phyloP scores from a whole-genome alignment of 2,888 invertebrate species.

The Brachylomia viminalis region DNA sequence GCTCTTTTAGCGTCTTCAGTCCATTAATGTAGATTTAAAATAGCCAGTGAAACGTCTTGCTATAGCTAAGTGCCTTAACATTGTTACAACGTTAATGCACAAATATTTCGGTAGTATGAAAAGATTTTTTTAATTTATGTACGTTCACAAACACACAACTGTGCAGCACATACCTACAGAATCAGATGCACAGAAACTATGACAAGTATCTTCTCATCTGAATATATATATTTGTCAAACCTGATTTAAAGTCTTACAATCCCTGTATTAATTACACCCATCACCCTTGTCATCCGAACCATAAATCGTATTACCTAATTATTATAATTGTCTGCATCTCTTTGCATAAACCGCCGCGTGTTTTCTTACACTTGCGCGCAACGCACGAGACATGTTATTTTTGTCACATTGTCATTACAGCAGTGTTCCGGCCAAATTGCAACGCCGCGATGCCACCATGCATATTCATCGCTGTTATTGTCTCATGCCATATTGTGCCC shows the following conservation, averaged over 20 bases:
- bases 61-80: not conserved
- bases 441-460: constrained; percentile 84
- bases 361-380: constrained; percentile 35
- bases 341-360: constrained; percentile 26
- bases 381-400: constrained; percentile 80
- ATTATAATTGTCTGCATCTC: not conserved
- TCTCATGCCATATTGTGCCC: constrained; percentile 84
- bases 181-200: not conserved
- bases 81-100: not conserved
- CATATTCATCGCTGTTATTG: constrained; percentile 87
- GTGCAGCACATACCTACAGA: constrained; percentile 19
- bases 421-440: constrained; percentile 87
- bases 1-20: not conserved
- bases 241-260: not conserved
- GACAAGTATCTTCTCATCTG: constrained; percentile 21
- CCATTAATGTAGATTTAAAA: not conserved
- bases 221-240: constrained; percentile 31
- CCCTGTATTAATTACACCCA: constrained; percentile 12
- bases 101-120: no score
- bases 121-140: constrained; percentile 5
- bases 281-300: not conserved
- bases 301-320: not conserved
- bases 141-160: constrained; percentile 14
- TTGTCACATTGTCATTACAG: constrained; percentile 88
- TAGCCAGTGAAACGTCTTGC: not conserved